A percentile compares a stretch with the other conserved stretches of the same genome.
Evolutionary conservation across 2,888 invertebrate species (phyloP).

Genomic region (Branchellion lobata): DNA sequence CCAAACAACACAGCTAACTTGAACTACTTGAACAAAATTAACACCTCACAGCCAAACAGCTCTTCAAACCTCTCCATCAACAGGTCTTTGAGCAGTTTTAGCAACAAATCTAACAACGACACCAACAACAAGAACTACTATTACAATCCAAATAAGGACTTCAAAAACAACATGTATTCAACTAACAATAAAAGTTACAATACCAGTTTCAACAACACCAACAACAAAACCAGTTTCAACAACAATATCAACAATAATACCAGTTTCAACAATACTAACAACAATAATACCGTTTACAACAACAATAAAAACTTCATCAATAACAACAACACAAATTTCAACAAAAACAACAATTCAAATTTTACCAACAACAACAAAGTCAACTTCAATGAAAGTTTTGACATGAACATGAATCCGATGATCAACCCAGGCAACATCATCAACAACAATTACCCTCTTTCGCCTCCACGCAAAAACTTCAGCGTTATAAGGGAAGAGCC

Average conservation of each 20-base stretch:
- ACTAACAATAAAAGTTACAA: background rate
- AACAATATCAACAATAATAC: background rate
- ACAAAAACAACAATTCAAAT: no score
- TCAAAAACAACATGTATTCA: background rate
- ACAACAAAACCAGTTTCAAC: background rate
- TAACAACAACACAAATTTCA: no score
- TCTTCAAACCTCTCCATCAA: background rate
- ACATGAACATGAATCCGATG: no score
- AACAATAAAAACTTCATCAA: background rate
- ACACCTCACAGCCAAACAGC: background rate
- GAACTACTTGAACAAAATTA: background rate
- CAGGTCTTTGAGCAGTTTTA: background rate
- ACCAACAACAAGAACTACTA: background rate
- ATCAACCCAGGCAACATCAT: no score
- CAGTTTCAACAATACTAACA: background rate
- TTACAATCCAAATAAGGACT: background rate
- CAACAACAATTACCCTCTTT: background rate
- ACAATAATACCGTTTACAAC: no score
- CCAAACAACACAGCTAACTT: no score
- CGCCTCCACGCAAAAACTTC: constrained; percentile 49
- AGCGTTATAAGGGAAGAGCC: constrained; percentile 61
- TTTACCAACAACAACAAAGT: background rate
- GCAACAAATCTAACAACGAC: constrained; percentile 1
- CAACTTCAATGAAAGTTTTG: background rate
- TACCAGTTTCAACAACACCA: background rate